phyloP scores from a whole-genome alignment of 1,140 invertebrate genomes.

The Lasioglossum baleicum region DNA sequence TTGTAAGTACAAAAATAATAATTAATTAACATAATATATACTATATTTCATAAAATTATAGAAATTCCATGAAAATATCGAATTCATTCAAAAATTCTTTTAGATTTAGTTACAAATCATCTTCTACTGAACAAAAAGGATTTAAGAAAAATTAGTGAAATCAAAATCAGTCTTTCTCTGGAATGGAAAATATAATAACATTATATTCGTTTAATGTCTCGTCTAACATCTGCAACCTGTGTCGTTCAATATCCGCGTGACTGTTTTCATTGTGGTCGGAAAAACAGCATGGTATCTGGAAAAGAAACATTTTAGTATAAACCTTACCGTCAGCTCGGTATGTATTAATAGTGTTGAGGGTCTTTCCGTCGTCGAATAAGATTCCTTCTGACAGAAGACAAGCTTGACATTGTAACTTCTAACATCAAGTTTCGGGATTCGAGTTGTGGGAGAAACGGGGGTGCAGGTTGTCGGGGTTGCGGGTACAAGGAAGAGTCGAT shows the following conservation, averaged over 20 bases:
- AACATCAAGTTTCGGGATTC: slow-evolving; percentile 65
- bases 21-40: no score
- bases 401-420: slow-evolving; percentile 64
- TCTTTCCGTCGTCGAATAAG: slow-evolving; percentile 23
- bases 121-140: no score
- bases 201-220: no score
- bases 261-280: slow-evolving; percentile 13
- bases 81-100: no score
- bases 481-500: slow-evolving; percentile 69
- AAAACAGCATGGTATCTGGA: slow-evolving; percentile 54
- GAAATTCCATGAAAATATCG: no score
- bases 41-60: no score
- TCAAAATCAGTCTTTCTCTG: no score
- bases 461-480: slow-evolving; percentile 55
- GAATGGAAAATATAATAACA: no score
- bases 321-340: slow-evolving; percentile 57
- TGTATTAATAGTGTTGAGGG: slow-evolving; percentile 24
- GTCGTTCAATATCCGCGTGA: slow-evolving; percentile 33
- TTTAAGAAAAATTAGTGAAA: no score
- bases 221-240: background rate
- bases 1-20: no score
- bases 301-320: slow-evolving; percentile 46
- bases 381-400: slow-evolving; percentile 45
- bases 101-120: no score
- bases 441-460: slow-evolving; percentile 32